Percentiles rank a stretch among this genome's conserved stretches.
These are phyloP conservation scores for Chionoecetes opilio DNA, from an alignment of 1,140 invertebrate genomes.

Conservation along the genomic window DNA sequence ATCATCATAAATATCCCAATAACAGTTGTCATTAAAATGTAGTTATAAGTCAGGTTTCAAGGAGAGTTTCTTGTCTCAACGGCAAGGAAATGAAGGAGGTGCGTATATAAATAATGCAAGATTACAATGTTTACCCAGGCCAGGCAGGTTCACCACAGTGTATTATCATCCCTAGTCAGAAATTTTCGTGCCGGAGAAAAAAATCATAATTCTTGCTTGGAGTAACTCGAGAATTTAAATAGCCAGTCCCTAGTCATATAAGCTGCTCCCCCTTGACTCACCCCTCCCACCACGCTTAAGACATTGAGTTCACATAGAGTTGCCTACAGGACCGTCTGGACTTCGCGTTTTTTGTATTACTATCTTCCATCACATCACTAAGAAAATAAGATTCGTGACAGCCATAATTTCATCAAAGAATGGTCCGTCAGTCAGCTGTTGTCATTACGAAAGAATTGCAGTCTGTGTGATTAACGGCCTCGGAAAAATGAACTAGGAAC, in stretches of 20 bases:
- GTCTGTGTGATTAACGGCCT: not conserved
- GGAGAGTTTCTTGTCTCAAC: not conserved
- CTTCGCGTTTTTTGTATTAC: not conserved
- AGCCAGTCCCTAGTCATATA: not conserved
- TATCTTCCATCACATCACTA: not conserved
- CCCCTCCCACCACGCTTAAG: not conserved
- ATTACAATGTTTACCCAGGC: constrained; percentile 11
- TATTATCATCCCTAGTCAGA: too few species aligned
- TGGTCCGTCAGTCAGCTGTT: not conserved
- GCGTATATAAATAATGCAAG: too few species aligned
- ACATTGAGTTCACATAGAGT: too few species aligned
- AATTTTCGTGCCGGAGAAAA: not conserved
- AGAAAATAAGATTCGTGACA: not conserved
- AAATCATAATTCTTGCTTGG: not conserved
- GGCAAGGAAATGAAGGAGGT: too few species aligned
- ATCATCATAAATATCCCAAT: too few species aligned
- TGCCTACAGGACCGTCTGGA: not conserved
- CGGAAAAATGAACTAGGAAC: not conserved
- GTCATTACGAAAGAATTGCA: not conserved
- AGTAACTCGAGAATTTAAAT: constrained; percentile 5
- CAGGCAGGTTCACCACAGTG: too few species aligned
- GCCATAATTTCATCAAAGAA: constrained; percentile 1
- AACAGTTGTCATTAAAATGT: too few species aligned
- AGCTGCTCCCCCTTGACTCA: not conserved
- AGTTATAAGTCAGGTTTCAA: too few species aligned